Percentiles rank a stretch among this genome's conserved stretches.
These are phyloP conservation scores for Cephus sareptanus DNA, from an alignment of 2,888 invertebrate species.

Conservation along the genomic window DNA sequence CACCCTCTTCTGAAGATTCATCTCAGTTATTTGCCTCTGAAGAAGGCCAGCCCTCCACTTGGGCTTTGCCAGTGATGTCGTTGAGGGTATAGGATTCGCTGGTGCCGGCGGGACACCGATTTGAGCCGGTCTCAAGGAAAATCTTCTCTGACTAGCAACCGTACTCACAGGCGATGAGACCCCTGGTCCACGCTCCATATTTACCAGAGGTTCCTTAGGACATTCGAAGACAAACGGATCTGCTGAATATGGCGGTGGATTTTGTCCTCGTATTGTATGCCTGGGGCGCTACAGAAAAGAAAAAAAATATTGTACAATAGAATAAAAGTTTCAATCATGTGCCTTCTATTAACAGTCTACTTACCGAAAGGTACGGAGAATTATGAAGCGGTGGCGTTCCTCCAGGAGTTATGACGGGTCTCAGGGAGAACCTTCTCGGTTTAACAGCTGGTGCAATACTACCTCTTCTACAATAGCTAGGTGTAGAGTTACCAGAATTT, in stretches of 20 bases:
- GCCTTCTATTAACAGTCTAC: background rate
- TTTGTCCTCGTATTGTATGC: constrained; percentile 30
- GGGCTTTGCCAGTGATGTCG: constrained; percentile 40
- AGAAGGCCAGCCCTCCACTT: constrained; percentile 61
- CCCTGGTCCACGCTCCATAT: constrained; percentile 52
- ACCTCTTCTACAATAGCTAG: constrained; percentile 42
- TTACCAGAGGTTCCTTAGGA: constrained; percentile 53
- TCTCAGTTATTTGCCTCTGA: constrained; percentile 57
- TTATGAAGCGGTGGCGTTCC: constrained; percentile 42
- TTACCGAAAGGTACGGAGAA: constrained; percentile 42
- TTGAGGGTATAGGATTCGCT: constrained; percentile 3
- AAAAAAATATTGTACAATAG: constrained; percentile 7
- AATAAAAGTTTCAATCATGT: background rate
- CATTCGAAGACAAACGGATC: constrained; percentile 51
- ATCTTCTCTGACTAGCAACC: constrained; percentile 37
- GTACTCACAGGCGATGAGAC: constrained; percentile 49
- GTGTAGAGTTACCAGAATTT: constrained; percentile 38
- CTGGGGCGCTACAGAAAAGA: constrained; percentile 24
- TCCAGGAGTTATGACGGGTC: constrained; percentile 51
- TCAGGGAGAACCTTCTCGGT: constrained; percentile 55
- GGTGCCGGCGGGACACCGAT: constrained; percentile 36
- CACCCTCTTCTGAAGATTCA: constrained; percentile 51
- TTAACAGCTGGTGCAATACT: constrained; percentile 39
- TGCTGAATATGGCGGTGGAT: constrained; percentile 32
- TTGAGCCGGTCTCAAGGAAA: constrained; percentile 53